Conservation (phyloP, 2,888 invertebrate species). For the Pandemis heparana region DNA sequence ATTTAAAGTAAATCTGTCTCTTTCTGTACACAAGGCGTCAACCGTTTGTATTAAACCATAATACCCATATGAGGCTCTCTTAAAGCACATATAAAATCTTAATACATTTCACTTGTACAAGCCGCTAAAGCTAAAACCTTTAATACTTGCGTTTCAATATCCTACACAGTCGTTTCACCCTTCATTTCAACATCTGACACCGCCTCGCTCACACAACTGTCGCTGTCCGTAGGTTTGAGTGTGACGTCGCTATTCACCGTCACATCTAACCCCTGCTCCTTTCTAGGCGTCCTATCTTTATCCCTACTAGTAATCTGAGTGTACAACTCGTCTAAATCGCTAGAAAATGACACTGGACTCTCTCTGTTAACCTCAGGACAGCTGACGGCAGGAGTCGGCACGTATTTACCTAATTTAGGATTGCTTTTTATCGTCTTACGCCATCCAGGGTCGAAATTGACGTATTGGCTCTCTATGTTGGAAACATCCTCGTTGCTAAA, state of each 20-base stretch:
- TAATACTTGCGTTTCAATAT: background rate
- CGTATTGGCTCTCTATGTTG: constrained; percentile 82
- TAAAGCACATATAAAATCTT: constrained; percentile 4
- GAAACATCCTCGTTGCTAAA: constrained; percentile 82
- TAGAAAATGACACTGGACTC: constrained; percentile 78
- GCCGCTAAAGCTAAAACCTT: constrained; percentile 26
- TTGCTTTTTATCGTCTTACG: constrained; percentile 76
- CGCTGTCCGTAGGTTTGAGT: constrained; percentile 75
- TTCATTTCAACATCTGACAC: constrained; percentile 72
- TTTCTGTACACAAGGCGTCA: background rate
- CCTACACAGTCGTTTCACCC: constrained; percentile 76
- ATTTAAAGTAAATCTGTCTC: too few species aligned
- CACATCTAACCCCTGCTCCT: constrained; percentile 69
- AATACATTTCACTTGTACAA: constrained; percentile 25
- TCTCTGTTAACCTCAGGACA: constrained; percentile 80
- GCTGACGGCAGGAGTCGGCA: constrained; percentile 74
- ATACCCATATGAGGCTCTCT: background rate
- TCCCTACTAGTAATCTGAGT: constrained; percentile 87
- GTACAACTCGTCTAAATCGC: constrained; percentile 89
- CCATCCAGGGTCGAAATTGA: constrained; percentile 86
- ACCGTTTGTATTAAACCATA: background rate
- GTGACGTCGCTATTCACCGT: constrained; percentile 79
- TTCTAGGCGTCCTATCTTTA: constrained; percentile 64
- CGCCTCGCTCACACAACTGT: constrained; percentile 81
- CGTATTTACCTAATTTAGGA: constrained; percentile 74